These are phyloP conservation scores for Malurus cyaneus DNA, from an alignment of 2,113 vertebrate genomes.

Conservation along the genomic window DNA sequence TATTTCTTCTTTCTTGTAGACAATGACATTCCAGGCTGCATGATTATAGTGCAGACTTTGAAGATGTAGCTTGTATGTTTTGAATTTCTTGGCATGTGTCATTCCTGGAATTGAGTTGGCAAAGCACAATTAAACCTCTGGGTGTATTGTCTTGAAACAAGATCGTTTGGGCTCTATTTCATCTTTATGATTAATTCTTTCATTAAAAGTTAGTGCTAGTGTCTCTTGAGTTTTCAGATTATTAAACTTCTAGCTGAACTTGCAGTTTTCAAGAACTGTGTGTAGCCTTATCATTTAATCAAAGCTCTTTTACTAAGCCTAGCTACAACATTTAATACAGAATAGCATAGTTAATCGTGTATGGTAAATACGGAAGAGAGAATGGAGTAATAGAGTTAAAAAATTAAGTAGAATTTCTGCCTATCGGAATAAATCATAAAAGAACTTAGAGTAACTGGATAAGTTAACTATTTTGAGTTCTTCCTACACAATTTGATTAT, in stretches of 20 bases:
- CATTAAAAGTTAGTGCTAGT: slow-evolving; percentile 11
- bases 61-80: neutral
- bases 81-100: neutral
- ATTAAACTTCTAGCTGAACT: slow-evolving; percentile 17
- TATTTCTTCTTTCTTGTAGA: neutral
- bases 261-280: neutral
- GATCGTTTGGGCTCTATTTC: neutral
- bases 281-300: neutral
- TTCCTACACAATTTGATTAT: neutral
- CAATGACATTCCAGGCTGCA: neutral
- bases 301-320: neutral
- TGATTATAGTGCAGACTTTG: neutral
- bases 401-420: neutral
- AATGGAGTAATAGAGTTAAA: neutral
- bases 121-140: neutral
- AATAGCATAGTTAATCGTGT: neutral
- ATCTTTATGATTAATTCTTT: slow-evolving; percentile 28
- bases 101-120: neutral
- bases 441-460: neutral
- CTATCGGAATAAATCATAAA: neutral
- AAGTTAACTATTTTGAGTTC: neutral
- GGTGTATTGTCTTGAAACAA: neutral
- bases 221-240: slow-evolving; percentile 4
- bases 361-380: neutral
- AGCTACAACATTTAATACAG: neutral